Base-by-base conservation (phyloP, 2,888 invertebrate species). In the Scaptomyza tumidula region DNA sequence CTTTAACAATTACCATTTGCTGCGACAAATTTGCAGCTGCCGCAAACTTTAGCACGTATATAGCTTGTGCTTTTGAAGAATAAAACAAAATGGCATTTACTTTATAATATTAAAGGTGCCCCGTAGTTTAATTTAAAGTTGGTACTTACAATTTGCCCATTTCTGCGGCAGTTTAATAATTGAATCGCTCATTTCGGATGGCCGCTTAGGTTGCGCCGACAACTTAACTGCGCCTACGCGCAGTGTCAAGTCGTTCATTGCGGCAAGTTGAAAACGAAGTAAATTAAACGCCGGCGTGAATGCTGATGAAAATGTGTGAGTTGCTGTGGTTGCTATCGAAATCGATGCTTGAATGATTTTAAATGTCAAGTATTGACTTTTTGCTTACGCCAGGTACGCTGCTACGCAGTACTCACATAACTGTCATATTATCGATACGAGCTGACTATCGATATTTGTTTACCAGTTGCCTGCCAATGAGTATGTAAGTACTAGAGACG, bases 1-100 rank as follows among this genome's bases (percentile, higher is more conserved):
- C 0, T 54, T 63, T 66, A 0, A 67, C 63, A 7, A 39, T 46
- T 0, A 14, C 3, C 16, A 82, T 64, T 52, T 82, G 82, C 7
- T 67, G 61, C 0, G 58, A 61, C 35, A 69, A 69, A 24, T 19
- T 70, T 1, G 0, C 11, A 41, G 76, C 86, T 7, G 33, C 27
- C 0, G 10, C 37, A 45, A 82, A 85, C 6, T 55, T 43, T 3
- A 7, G 9, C 37, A 85, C 76, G 43, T 46, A 71, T 0, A 14
- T 33, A 1, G n/a, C 10, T 1, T 56, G 10, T 3, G 68, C 82
- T 82, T 14, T 6, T 43, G 14, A 43, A 27, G 6, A n/a, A 10
- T 4, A 9, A 9, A 3, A 31, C 24, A n/a, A 27, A 14, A 46
- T 29, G 10, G 6, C 19, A 58, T 53, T 16, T 5, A 10, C 0